phyloP scores from a whole-genome alignment of 2,888 invertebrate species.

The Drosophila niveifrons region DNA sequence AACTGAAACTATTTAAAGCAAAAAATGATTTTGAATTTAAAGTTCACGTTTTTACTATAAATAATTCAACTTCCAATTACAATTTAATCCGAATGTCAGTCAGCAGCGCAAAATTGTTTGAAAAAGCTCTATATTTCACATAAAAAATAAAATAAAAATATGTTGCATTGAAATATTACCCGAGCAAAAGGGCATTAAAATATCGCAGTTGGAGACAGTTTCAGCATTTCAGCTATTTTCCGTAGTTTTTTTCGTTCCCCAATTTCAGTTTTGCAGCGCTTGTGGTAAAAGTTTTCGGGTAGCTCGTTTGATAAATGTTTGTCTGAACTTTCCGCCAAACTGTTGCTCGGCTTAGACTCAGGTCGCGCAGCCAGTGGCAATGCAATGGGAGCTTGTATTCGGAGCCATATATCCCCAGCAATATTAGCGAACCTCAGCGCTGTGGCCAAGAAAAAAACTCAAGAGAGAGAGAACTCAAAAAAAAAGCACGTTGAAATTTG shows the following conservation, averaged over 20 bases:
- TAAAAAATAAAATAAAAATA: not conserved
- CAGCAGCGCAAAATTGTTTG: not conserved
- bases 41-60: not conserved
- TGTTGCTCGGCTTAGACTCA: conserved; percentile 58
- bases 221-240: conserved; percentile 5
- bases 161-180: not conserved
- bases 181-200: conserved; percentile 49
- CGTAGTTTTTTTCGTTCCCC: conserved; percentile 10
- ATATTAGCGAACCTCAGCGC: conserved; percentile 59
- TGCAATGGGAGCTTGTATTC: conserved; percentile 2
- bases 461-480: conserved; percentile 8
- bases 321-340: conserved; percentile 71
- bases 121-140: not conserved
- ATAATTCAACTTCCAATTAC: no score
- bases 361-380: conserved; percentile 29
- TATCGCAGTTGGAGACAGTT: conserved; percentile 32
- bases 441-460: conserved; percentile 27
- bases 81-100: not conserved
- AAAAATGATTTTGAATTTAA: not conserved
- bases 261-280: conserved; percentile 28
- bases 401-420: conserved; percentile 35
- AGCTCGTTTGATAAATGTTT: conserved; percentile 75
- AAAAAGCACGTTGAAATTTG: conserved; percentile 56
- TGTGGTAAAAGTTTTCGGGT: conserved; percentile 58
- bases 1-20: no score